A percentile compares a stretch with the other conserved stretches of the same genome.
Evolutionary conservation across 2,797 vertebrate genomes (phyloP).

Genomic region (Natrix natrix): DNA sequence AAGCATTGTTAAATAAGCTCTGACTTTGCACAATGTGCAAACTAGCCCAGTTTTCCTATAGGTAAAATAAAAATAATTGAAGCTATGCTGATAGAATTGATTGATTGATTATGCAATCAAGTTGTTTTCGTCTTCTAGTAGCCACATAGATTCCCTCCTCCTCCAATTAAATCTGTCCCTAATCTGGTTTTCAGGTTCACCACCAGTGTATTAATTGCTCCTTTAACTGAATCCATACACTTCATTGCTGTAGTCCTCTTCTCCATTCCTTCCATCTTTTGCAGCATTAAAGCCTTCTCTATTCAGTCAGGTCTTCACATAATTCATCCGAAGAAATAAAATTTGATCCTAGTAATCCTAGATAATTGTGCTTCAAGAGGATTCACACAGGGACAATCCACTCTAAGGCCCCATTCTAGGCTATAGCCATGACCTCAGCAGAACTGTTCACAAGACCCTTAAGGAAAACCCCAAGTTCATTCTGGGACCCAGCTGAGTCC

Average conservation of each 20-base stretch:
- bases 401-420: not conserved
- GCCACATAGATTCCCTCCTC: not conserved
- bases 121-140: not conserved
- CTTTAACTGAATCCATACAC: not conserved
- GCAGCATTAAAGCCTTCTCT: not conserved
- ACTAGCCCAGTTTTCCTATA: not conserved
- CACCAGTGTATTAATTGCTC: not conserved
- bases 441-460: not conserved
- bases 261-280: not conserved
- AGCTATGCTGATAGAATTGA: not conserved
- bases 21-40: not conserved
- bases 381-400: not conserved
- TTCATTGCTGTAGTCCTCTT: not conserved
- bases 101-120: not conserved
- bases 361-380: not conserved
- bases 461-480: not conserved
- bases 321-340: not conserved
- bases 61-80: not conserved
- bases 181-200: not conserved
- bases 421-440: not conserved
- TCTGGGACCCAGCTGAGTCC: not conserved
- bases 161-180: not conserved
- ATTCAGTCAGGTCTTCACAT: not conserved
- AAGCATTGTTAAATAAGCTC: not conserved
- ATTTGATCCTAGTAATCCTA: not conserved